Evolutionary conservation across 1,140 invertebrate species (phyloP).

Genomic region (Eueides isabella): DNA sequence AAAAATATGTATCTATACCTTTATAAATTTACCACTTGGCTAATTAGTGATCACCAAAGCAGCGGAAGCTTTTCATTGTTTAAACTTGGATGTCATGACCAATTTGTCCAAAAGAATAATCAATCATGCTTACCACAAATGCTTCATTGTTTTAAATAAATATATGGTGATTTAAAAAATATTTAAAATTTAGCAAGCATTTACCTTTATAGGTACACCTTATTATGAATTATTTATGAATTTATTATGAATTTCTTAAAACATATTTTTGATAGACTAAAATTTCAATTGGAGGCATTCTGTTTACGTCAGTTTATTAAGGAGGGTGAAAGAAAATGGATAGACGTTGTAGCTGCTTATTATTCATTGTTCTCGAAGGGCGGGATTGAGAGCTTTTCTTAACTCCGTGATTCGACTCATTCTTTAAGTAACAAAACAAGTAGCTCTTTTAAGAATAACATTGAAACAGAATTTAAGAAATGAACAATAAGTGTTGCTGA

Average conservation of each 20-base stretch:
- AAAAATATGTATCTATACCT: no score
- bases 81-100: no score
- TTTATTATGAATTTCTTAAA: conserved; percentile 4
- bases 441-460: conserved; percentile 52
- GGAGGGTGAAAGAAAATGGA: conserved; percentile 69
- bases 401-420: conserved; percentile 72
- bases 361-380: conserved; percentile 71
- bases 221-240: neutral
- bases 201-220: no score
- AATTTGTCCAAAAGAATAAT: no score
- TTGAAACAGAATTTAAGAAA: conserved; percentile 45
- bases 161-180: no score
- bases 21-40: no score
- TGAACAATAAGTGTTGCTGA: conserved; percentile 38
- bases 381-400: conserved; percentile 58
- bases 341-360: conserved; percentile 71
- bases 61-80: no score
- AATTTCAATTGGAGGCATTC: conserved; percentile 73
- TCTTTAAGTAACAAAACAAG: conserved; percentile 73
- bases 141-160: no score
- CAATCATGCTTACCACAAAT: no score
- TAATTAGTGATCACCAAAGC: no score
- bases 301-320: conserved; percentile 59
- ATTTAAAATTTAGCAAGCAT: no score
- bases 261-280: conserved; percentile 59